These are phyloP conservation scores for Cataglyphis altisquamis DNA, from an alignment of 2,888 invertebrate species.

Conservation along the genomic window DNA sequence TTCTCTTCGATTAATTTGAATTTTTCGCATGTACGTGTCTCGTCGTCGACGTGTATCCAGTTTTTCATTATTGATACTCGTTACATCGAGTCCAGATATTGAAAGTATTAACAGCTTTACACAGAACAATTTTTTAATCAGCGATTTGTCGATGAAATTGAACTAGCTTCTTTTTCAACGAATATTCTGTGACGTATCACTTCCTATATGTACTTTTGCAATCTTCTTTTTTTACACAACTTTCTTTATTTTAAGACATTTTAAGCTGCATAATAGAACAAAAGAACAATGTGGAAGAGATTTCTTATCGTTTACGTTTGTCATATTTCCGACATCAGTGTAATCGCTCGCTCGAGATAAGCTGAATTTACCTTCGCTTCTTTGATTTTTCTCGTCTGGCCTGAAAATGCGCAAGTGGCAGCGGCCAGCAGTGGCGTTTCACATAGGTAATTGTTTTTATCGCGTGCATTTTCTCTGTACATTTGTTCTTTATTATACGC, in stretches of 20 bases:
- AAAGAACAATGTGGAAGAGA: neutral
- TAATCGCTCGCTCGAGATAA: slow-evolving; percentile 27
- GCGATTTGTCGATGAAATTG: neutral
- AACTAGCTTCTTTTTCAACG: neutral
- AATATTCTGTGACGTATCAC: neutral
- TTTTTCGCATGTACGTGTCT: neutral
- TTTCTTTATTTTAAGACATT: neutral
- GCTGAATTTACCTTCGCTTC: slow-evolving; percentile 32
- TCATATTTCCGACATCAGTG: slow-evolving; percentile 34
- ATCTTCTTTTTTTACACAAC: neutral
- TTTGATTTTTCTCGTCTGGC: slow-evolving; percentile 37
- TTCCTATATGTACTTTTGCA: neutral
- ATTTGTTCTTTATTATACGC: slow-evolving; percentile 56
- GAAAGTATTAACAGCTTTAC: neutral
- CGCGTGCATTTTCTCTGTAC: slow-evolving; percentile 53
- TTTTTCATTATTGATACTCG: neutral
- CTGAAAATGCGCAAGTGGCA: slow-evolving; percentile 25
- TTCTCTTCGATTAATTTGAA: slow-evolving; percentile 12
- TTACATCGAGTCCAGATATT: neutral
- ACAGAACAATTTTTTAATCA: neutral
- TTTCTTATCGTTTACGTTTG: slow-evolving; percentile 7
- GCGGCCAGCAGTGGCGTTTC: neutral
- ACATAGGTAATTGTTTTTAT: slow-evolving; percentile 54
- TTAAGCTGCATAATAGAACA: neutral
- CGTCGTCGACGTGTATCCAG: neutral